Conservation (phyloP, 2,797 vertebrate genomes). For the Ctenosaura bakeri region DNA sequence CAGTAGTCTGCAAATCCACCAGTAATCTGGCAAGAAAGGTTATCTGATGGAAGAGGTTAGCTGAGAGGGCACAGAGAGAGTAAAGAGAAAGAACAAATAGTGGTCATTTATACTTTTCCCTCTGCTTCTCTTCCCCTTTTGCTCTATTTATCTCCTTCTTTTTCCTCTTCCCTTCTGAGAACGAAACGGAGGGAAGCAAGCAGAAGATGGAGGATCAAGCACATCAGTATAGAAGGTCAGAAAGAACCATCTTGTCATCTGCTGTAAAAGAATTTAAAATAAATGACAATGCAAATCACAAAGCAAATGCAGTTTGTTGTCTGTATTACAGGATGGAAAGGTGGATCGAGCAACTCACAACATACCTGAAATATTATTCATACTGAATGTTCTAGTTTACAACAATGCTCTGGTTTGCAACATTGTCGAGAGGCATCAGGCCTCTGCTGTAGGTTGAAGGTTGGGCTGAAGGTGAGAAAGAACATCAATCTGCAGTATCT, state of each 20-base stretch:
- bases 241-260: not conserved
- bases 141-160: not conserved
- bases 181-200: not conserved
- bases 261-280: not conserved
- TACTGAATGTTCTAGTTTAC: not conserved
- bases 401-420: not conserved
- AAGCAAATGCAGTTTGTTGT: not conserved
- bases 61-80: not conserved
- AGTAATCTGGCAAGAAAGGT: too few relatives aligned
- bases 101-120: not conserved
- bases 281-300: not conserved
- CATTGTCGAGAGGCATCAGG: not conserved
- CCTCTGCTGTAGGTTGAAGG: not conserved
- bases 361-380: not conserved
- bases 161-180: not conserved
- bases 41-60: not conserved
- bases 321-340: not conserved
- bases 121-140: not conserved
- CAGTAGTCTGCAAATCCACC: not conserved
- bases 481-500: not conserved
- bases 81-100: not conserved
- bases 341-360: not conserved
- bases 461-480: not conserved
- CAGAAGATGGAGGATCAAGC: not conserved
- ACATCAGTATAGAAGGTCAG: not conserved